Base-by-base conservation (phyloP, 2,888 invertebrate genomes). In the Apodemia mormo region DNA sequence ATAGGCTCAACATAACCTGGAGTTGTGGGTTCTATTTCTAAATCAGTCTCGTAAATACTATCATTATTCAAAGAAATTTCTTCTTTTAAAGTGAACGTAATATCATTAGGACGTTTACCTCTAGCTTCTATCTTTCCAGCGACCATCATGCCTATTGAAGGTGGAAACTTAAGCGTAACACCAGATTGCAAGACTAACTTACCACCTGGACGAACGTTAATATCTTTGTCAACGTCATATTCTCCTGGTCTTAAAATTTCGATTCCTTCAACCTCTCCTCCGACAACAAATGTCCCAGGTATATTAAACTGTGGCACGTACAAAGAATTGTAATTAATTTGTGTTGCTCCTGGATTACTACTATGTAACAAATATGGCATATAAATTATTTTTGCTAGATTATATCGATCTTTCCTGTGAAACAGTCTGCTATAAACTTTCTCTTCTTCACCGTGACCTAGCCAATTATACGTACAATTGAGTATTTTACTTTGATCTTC, bases 391-490 rank as follows among this genome's bases (percentile, higher is more conserved):
- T 96, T 96, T 0, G 99, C 99, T 74, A 99, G 92, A 88, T 99
- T 99, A 84, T 98, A 99, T 70, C 99, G 95, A 87, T 98, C 97
- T 83, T 97, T 97, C 76, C 98, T 95, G 79, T 97, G 96, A 77
- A 97, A 97, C 29, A 97, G 83, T 80, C 97, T 93, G 33, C 95
- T 94, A 76, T 96, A 96, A 40, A 98, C 96, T 80, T 95, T 95
- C 75, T 95, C 95, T 82, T 97, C 97, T 72, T 95, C 95, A 0
- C 94, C 94, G 74, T 93, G 95, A 5, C 99, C 98, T 79, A 99
- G 95, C 97, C 98, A 99, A 83, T 99, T 99, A 83, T 95, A 97
- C 0, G 98, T 97, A 77, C 98, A 99, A 83, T 99, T 97, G n/a
- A 99, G 96, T 29, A 95, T 93, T 91, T 97, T 96, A 80, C 98